A percentile compares a stretch with the other conserved stretches of the same genome.
phyloP scores from a whole-genome alignment of 2,113 vertebrate genomes.

The Thymallus thymallus region DNA sequence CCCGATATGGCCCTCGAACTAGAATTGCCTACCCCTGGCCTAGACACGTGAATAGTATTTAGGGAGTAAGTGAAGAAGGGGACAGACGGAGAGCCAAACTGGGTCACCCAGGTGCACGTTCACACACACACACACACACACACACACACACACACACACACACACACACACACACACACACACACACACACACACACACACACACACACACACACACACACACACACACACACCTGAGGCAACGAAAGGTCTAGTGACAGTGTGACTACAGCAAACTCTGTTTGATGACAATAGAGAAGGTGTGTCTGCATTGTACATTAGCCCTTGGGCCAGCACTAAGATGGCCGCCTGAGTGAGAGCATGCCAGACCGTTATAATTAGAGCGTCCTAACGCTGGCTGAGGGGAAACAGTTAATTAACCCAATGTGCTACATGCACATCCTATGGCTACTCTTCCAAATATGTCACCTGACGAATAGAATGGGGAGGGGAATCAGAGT shows the following conservation, averaged over 20 bases:
- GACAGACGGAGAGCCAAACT: not conserved
- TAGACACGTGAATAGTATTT: too few species aligned
- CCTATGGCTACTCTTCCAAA: too few species aligned
- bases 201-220: not conserved
- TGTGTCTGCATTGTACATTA: not conserved
- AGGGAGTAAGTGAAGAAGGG: not conserved
- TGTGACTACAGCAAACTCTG: not conserved
- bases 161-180: not conserved
- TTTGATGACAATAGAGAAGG: not conserved
- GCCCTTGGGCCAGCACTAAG: not conserved
- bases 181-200: not conserved
- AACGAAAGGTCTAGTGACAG: not conserved
- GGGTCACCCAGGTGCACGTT: not conserved
- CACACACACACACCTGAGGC: not conserved
- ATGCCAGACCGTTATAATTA: not conserved
- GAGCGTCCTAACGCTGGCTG: not conserved
- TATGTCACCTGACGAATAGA: too few species aligned
- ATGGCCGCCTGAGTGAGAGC: not conserved
- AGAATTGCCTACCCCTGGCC: too few species aligned
- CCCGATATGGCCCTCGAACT: too few species aligned
- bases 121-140: not conserved
- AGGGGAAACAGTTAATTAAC: too few species aligned
- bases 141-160: not conserved
- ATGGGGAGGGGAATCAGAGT: too few species aligned
- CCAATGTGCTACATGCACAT: too few species aligned